phyloP scores from a whole-genome alignment of 2,113 vertebrate species.

The Perca flavescens region DNA sequence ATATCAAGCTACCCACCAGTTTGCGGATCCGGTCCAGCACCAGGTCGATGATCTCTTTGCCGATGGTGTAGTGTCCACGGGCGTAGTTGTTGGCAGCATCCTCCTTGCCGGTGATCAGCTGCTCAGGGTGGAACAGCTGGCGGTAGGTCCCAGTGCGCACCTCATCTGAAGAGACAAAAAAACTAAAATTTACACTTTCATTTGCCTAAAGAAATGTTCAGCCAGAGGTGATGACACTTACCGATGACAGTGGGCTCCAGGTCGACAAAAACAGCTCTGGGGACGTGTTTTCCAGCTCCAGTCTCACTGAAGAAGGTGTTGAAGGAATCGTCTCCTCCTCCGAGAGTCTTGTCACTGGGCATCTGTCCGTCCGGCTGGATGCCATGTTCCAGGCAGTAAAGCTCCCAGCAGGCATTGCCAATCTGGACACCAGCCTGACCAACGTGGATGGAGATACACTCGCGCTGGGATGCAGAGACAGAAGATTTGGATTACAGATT shows the following conservation, averaged over 20 bases:
- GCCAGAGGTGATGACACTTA: slow-evolving; percentile 47
- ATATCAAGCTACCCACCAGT: slow-evolving; percentile 29
- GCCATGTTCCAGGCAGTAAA: slow-evolving; percentile 82
- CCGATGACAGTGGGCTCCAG: slow-evolving; percentile 91
- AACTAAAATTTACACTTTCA: neutral
- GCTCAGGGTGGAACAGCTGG: slow-evolving; percentile 81
- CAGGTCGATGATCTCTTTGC: slow-evolving; percentile 35
- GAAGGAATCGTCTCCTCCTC: slow-evolving; percentile 90
- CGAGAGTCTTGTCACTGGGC: slow-evolving; percentile 81
- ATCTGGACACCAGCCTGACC: slow-evolving; percentile 84
- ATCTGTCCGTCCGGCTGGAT: slow-evolving; percentile 83
- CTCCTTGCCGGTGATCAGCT: slow-evolving; percentile 81
- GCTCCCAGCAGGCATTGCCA: slow-evolving; percentile 83
- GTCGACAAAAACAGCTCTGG: slow-evolving; percentile 89
- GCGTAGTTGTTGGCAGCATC: slow-evolving; percentile 79
- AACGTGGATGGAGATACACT: slow-evolving; percentile 83
- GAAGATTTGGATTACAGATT: neutral
- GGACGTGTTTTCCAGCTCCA: slow-evolving; percentile 89
- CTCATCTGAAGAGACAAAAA: slow-evolving; percentile 55
- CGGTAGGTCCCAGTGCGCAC: slow-evolving; percentile 72
- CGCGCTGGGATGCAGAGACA: slow-evolving; percentile 64
- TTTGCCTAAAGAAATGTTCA: neutral
- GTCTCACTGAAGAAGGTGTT: slow-evolving; percentile 93
- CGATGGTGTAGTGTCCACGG: slow-evolving; percentile 74
- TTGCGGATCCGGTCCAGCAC: slow-evolving; percentile 41